Evolutionary conservation across 2,888 invertebrate species (phyloP).

Genomic region (Philhelius pedissequus): DNA sequence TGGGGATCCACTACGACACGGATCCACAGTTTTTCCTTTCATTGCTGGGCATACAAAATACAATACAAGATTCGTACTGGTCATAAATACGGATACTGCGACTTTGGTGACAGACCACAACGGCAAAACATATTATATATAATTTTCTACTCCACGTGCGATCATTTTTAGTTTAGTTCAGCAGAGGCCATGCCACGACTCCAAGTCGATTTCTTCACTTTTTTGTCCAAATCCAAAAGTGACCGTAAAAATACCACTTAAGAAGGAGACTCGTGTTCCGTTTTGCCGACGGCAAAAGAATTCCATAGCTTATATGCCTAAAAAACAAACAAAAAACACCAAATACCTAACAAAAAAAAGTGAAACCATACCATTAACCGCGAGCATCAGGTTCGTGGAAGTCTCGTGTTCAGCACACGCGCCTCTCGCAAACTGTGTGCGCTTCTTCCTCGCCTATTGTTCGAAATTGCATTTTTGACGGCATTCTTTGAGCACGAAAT

Average conservation of each 20-base stretch:
- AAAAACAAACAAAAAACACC: background rate
- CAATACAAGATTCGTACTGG: constrained; percentile 66
- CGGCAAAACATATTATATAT: constrained; percentile 13
- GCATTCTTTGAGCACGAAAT: constrained; percentile 67
- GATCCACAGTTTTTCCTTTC: constrained; percentile 58
- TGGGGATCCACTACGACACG: constrained; percentile 63
- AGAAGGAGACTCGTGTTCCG: constrained; percentile 27
- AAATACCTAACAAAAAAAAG: no score
- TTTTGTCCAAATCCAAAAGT: constrained; percentile 16
- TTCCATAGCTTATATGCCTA: constrained; percentile 4
- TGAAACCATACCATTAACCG: constrained; percentile 64
- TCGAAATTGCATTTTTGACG: constrained; percentile 67
- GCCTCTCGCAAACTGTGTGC: constrained; percentile 71
- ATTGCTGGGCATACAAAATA: constrained; percentile 41
- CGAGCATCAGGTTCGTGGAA: constrained; percentile 75
- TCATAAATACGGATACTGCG: constrained; percentile 66
- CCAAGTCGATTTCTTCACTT: constrained; percentile 5
- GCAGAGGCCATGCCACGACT: background rate
- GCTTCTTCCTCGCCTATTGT: constrained; percentile 58
- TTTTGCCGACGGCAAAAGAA: constrained; percentile 64
- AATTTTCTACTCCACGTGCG: constrained; percentile 45
- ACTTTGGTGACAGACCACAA: constrained; percentile 64
- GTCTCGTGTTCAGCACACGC: constrained; percentile 79
- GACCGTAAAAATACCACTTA: constrained; percentile 66
- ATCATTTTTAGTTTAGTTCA: constrained; percentile 51